Evolutionary conservation across 2,797 vertebrate genomes (phyloP).

Genomic region (Pipistrellus pygmaeus): DNA sequence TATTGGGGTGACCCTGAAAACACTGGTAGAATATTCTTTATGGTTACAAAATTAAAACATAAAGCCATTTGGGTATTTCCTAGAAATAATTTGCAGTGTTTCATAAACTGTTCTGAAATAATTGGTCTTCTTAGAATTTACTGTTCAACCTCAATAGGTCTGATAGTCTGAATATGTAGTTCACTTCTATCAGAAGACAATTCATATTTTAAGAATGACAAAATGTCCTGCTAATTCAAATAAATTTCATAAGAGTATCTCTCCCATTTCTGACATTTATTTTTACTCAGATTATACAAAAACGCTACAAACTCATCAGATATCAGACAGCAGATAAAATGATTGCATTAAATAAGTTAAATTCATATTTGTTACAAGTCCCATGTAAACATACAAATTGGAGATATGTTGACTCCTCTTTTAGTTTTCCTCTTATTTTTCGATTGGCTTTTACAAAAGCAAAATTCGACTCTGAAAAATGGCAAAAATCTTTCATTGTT

Average conservation of each 20-base stretch:
- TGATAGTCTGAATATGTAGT: neutral
- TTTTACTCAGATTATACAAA: neutral
- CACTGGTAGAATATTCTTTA: neutral
- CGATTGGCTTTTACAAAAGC: neutral
- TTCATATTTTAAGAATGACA: conserved; percentile 11
- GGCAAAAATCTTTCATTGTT: conserved; percentile 55
- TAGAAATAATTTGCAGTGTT: neutral
- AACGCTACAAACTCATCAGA: neutral
- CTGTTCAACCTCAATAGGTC: neutral
- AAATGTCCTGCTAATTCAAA: neutral
- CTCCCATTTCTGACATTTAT: neutral
- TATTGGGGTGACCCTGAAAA: neutral
- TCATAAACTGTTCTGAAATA: neutral
- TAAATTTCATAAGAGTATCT: neutral
- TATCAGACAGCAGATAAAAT: neutral
- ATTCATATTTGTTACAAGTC: conserved; percentile 1
- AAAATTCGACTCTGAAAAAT: neutral
- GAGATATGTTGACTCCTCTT: neutral
- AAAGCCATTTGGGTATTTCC: neutral
- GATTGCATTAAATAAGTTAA: neutral
- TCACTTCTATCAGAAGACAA: conserved; percentile 37
- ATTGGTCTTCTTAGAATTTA: neutral
- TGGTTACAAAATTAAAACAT: neutral
- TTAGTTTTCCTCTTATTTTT: neutral
- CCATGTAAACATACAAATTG: neutral